Evolutionary conservation across 2,113 vertebrate genomes (phyloP).

Genomic region (Physeter macrocephalus): DNA sequence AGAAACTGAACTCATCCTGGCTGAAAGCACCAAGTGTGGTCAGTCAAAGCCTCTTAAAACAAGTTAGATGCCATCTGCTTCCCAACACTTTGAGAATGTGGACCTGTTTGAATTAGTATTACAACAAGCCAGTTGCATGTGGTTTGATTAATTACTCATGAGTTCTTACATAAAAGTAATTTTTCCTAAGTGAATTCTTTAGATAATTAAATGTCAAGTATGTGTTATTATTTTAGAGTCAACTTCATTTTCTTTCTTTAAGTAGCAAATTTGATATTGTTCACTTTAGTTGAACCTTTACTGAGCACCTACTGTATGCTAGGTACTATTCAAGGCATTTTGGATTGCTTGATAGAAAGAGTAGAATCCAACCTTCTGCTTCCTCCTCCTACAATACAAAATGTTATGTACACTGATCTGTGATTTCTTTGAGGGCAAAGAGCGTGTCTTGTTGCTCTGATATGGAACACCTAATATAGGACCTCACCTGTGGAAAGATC

Average conservation of each 20-base stretch:
- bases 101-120: constrained; percentile 7
- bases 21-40: neutral
- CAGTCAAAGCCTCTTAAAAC: neutral
- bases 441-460: neutral
- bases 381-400: neutral
- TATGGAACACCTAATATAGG: neutral
- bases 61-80: neutral
- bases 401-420: neutral
- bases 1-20: neutral
- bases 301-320: neutral
- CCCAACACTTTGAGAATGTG: neutral
- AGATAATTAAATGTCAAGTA: constrained; percentile 22
- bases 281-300: neutral
- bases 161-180: constrained; percentile 30
- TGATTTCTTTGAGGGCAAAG: neutral
- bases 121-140: neutral
- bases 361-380: neutral
- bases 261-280: neutral
- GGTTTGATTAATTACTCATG: constrained; percentile 29
- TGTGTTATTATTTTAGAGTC: constrained; percentile 11
- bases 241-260: neutral
- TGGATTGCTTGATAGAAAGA: neutral
- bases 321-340: neutral
- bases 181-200: constrained; percentile 13
- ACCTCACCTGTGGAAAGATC: neutral